A percentile compares a stretch with the other conserved stretches of the same genome.
Evolutionary conservation across 2,113 vertebrate genomes (phyloP).

Genomic region (Kobus ellipsiprymnus): DNA sequence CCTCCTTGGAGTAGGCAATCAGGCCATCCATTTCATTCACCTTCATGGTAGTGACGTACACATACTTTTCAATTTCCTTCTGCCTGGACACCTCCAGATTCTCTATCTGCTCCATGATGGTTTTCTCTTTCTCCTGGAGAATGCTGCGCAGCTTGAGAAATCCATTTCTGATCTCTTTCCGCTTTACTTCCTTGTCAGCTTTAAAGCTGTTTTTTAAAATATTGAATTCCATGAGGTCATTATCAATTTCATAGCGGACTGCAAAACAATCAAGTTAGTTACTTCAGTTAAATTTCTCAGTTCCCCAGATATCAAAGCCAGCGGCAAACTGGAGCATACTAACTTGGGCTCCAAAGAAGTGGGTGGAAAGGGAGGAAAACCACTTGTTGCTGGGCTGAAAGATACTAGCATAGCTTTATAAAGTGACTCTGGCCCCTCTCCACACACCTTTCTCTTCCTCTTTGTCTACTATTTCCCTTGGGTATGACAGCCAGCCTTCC

Average conservation of each 20-base stretch:
- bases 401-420: not conserved
- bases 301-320: not conserved
- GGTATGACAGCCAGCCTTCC: not conserved
- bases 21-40: conserved; percentile 73
- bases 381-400: not conserved
- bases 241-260: conserved; percentile 73
- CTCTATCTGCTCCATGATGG: conserved; percentile 75
- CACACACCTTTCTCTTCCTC: no score
- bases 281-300: not conserved
- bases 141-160: conserved; percentile 72
- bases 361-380: not conserved
- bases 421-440: not conserved
- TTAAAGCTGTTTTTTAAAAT: conserved; percentile 75
- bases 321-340: not conserved
- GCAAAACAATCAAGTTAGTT: conserved; percentile 56
- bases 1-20: conserved; percentile 77
- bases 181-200: conserved; percentile 69
- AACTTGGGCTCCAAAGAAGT: not conserved
- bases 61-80: conserved; percentile 72
- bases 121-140: conserved; percentile 73
- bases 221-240: conserved; percentile 76
- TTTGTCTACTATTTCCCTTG: not conserved
- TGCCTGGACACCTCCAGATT: conserved; percentile 72
- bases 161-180: conserved; percentile 75
- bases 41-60: conserved; percentile 49